Percentiles rank a stretch among this genome's conserved stretches.
These are phyloP conservation scores for Norana najaformis DNA, from an alignment of 2,888 invertebrate species.

Conservation along the genomic window DNA sequence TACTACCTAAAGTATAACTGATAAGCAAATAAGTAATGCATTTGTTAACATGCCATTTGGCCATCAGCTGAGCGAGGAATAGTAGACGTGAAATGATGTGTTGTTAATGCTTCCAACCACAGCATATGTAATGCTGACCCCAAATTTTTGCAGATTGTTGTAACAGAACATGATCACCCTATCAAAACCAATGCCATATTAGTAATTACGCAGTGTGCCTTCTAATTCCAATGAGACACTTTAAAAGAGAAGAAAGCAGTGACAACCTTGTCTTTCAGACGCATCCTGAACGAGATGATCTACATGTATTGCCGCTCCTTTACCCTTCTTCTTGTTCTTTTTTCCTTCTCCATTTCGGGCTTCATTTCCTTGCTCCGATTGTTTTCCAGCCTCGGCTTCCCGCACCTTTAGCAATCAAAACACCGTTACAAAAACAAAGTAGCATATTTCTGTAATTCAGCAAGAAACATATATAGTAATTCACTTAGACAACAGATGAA, in stretches of 20 bases:
- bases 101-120: too few species aligned
- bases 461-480: background rate
- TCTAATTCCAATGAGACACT: background rate
- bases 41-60: too few species aligned
- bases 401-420: background rate
- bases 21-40: too few species aligned
- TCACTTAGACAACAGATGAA: background rate
- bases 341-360: background rate
- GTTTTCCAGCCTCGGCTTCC: background rate
- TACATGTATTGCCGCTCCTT: background rate
- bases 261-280: background rate
- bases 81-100: too few species aligned
- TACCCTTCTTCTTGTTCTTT: conserved; percentile 7
- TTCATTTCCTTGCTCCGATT: background rate
- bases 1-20: too few species aligned
- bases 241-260: background rate
- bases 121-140: too few species aligned
- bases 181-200: too few species aligned
- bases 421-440: background rate
- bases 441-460: background rate
- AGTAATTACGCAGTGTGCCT: background rate
- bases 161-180: too few species aligned
- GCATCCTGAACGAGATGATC: background rate
- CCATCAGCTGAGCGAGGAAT: too few species aligned
- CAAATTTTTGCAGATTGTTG: too few species aligned